phyloP scores from a whole-genome alignment of 2,797 vertebrate genomes.

The Vespertilio murinus region DNA sequence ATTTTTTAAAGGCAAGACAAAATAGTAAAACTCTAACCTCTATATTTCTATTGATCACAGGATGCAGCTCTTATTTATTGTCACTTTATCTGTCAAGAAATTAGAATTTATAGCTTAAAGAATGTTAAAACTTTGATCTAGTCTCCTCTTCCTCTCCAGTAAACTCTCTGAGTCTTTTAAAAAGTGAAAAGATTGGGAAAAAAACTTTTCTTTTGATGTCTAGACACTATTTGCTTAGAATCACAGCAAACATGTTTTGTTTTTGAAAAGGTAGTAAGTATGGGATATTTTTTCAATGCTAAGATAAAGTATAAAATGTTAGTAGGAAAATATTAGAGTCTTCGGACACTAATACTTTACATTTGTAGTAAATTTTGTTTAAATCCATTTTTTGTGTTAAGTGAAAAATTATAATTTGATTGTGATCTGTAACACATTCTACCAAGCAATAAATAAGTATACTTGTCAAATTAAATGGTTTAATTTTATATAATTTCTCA shows the following conservation, averaged over 20 bases:
- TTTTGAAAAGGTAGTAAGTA: constrained; percentile 45
- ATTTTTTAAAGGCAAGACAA: constrained; percentile 52
- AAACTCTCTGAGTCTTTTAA: constrained; percentile 52
- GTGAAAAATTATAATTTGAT: constrained; percentile 41
- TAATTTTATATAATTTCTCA: constrained; percentile 31
- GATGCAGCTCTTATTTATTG: constrained; percentile 41
- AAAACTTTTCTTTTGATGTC: constrained; percentile 52
- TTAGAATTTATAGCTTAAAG: constrained; percentile 14
- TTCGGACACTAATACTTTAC: constrained; percentile 37
- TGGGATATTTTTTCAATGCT: neutral
- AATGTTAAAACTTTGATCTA: constrained; percentile 40
- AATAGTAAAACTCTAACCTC: constrained; percentile 47
- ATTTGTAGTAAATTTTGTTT: constrained; percentile 33
- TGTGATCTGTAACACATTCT: neutral
- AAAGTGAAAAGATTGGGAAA: constrained; percentile 35
- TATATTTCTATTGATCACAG: constrained; percentile 51
- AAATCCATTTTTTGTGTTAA: constrained; percentile 20
- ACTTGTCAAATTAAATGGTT: constrained; percentile 37
- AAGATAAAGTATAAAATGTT: constrained; percentile 15
- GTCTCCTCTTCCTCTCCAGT: neutral
- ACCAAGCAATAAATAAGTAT: constrained; percentile 21
- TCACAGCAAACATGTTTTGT: constrained; percentile 48
- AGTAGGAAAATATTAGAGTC: constrained; percentile 2
- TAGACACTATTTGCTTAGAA: constrained; percentile 58
- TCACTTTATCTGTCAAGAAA: constrained; percentile 61